Base-by-base conservation (phyloP, 2,113 vertebrate species). In the Psittacara wagleri region DNA sequence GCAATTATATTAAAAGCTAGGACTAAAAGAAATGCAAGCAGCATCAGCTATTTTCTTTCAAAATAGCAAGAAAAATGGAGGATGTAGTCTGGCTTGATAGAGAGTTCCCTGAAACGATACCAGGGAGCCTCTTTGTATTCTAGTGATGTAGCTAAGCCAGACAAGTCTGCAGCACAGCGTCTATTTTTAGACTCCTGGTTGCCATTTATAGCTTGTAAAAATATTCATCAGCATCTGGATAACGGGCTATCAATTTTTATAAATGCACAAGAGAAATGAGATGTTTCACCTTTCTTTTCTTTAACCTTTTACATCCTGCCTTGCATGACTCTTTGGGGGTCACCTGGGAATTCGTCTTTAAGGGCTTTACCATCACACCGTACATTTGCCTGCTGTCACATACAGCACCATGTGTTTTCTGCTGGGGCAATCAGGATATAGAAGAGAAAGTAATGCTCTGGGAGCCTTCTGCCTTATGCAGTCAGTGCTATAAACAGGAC, bases 171-270 rank as follows among this genome's bases (percentile, higher is more conserved):
- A 95, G 98, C 97, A 81, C 90, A 70, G 89, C 14, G 4, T 89
- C 97, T 98, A 98, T 98, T 98, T 98, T 98, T 98, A 98, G 98
- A 97, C 79, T 88, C 88, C 87, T 43, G 74, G 96, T 98, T 99
- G 98, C 99, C 99, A 98, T 99, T 99, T 99, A 99, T 99, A 99
- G 98, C 98, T 97, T 97, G 97, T 93, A 93, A 98, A 98, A 99
- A 98, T 98, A 98, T 98, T 98, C 98, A 98, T 98, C 97, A 98
- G 98, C 95, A 94, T 97, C 95, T 97, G 96, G 92, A 92, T 97
- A 98, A 97, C 88, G 64, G 95, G 95, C 97, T 96, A 96, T 98
- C 98, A 96, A 94, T 98, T 97, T 98, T 98, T 98, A 98, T 97
- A 97, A 97, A 96, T 88, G 96, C 97, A 88, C 83, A 74, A 89